Percentiles rank a stretch among this genome's conserved stretches.
Evolutionary conservation across 2,888 invertebrate species (phyloP).

Genomic region (Panzeria rudis): DNA sequence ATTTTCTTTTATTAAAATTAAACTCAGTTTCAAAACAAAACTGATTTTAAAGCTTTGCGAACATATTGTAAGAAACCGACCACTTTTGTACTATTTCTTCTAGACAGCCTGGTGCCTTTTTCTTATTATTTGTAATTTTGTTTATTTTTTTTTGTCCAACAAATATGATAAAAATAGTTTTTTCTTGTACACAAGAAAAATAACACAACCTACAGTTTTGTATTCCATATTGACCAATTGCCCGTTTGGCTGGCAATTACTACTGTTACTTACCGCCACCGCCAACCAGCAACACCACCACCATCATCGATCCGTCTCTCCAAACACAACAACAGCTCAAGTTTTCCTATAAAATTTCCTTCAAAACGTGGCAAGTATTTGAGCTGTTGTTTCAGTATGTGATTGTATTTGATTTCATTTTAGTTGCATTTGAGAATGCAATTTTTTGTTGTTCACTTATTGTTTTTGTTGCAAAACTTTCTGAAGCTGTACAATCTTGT

Average conservation of each 20-base stretch:
- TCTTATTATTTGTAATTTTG: constrained; percentile 28
- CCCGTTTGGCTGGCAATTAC: constrained; percentile 59
- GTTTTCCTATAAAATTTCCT: constrained; percentile 32
- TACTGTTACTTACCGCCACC: constrained; percentile 23
- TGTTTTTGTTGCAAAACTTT: constrained; percentile 26
- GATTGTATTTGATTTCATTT: constrained; percentile 55
- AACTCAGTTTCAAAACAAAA: neutral
- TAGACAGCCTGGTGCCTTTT: constrained; percentile 69
- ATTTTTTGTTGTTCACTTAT: constrained; percentile 44
- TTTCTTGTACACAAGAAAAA: constrained; percentile 11
- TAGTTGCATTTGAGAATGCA: constrained; percentile 59
- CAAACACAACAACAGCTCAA: constrained; percentile 7
- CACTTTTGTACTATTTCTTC: constrained; percentile 27
- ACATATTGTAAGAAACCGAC: neutral
- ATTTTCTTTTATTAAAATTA: neutral
- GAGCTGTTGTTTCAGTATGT: constrained; percentile 33
- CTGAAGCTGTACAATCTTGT: constrained; percentile 66
- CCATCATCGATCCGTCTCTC: neutral
- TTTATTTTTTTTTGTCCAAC: constrained; percentile 32
- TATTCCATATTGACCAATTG: constrained; percentile 60
- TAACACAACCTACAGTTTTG: constrained; percentile 44
- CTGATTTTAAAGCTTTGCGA: constrained; percentile 12
- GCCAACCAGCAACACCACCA: constrained; percentile 5
- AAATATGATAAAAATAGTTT: constrained; percentile 20
- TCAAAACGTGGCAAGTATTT: constrained; percentile 46